Evolutionary conservation across 2,113 vertebrate species (phyloP).

Genomic region (Toxostoma redivivum): DNA sequence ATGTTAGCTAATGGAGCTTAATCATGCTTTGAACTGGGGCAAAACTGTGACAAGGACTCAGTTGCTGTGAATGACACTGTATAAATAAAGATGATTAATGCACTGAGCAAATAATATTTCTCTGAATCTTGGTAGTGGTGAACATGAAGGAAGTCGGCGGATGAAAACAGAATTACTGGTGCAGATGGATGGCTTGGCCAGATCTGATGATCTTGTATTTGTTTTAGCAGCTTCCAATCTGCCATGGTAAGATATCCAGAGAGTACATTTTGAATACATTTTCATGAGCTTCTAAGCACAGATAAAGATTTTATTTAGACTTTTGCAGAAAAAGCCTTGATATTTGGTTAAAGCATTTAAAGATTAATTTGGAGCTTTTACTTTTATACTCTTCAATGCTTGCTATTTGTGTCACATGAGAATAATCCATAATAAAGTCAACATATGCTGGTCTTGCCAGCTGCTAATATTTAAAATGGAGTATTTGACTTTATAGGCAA

Average conservation of each 20-base stretch:
- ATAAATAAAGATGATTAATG: conserved; percentile 29
- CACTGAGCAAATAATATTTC: not conserved
- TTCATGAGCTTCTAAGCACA: conserved; percentile 62
- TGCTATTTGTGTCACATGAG: conserved; percentile 43
- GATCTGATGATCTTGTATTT: conserved; percentile 93
- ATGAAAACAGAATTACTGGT: conserved; percentile 97
- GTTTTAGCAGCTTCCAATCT: conserved; percentile 96
- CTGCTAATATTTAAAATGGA: conserved; percentile 68
- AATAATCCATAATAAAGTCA: conserved; percentile 61
- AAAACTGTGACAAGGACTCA: not conserved
- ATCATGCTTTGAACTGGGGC: conserved; percentile 43
- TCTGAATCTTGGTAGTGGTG: conserved; percentile 75
- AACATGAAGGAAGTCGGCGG: conserved; percentile 91
- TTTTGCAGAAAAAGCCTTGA: conserved; percentile 44
- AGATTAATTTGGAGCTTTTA: conserved; percentile 70
- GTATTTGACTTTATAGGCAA: conserved; percentile 52
- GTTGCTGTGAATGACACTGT: conserved; percentile 11
- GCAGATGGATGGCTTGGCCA: conserved; percentile 96
- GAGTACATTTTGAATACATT: conserved; percentile 61
- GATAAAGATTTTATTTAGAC: conserved; percentile 62
- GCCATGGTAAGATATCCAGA: conserved; percentile 82
- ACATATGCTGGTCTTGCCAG: conserved; percentile 28
- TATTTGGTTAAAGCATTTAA: conserved; percentile 69
- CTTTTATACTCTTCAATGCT: conserved; percentile 44
- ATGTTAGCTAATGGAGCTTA: conserved; percentile 60